These are phyloP conservation scores for Drusus annulatus DNA, from an alignment of 1,140 invertebrate genomes.

Conservation along the genomic window DNA sequence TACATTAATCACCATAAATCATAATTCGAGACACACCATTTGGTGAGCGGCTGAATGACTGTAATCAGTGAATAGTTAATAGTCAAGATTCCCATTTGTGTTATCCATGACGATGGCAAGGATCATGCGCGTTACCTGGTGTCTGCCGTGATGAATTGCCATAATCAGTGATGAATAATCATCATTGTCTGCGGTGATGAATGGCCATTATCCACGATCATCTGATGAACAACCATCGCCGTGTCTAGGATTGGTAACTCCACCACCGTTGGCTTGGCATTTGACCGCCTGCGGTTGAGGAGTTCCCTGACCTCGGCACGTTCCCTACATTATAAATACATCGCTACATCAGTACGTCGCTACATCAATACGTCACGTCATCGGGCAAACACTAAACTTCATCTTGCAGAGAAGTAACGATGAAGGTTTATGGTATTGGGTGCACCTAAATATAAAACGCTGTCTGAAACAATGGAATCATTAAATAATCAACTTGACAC, in stretches of 20 bases:
- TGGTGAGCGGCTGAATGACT: not conserved
- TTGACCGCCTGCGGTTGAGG: conserved; percentile 68
- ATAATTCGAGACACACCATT: not conserved
- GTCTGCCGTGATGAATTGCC: not conserved
- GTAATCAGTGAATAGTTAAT: not conserved
- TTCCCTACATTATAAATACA: conserved; percentile 20
- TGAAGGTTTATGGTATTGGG: no score
- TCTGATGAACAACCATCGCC: conserved; percentile 9
- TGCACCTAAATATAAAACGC: no score
- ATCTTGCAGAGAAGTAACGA: no score
- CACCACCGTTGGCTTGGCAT: conserved; percentile 64
- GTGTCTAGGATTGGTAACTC: conserved; percentile 59
- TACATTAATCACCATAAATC: not conserved
- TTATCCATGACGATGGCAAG: no score
- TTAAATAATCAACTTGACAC: no score
- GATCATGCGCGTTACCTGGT: no score
- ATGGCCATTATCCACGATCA: not conserved
- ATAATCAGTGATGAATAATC: no score
- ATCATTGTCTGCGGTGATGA: not conserved
- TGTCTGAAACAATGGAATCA: no score
- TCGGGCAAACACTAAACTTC: no score
- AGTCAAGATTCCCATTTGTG: no score
- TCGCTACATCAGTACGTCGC: conserved; percentile 15
- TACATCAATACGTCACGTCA: not conserved
- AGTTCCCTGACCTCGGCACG: conserved; percentile 70